phyloP scores from a whole-genome alignment of 2,113 vertebrate genomes.

The Lepus americanus region DNA sequence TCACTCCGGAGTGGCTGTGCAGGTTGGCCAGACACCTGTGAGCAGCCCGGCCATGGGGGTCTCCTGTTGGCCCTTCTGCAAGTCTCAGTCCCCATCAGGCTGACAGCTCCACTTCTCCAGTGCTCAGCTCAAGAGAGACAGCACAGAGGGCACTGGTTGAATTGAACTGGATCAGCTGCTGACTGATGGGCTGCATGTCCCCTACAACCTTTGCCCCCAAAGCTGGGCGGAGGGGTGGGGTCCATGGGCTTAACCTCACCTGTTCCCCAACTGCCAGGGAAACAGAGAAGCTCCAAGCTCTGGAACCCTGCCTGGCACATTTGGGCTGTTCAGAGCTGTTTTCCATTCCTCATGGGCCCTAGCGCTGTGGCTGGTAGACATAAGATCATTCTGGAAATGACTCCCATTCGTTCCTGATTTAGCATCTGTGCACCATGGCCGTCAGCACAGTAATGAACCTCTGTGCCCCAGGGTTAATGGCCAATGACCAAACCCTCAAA shows the following conservation, averaged over 20 bases:
- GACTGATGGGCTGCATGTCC: background rate
- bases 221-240: background rate
- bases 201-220: background rate
- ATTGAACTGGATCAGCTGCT: background rate
- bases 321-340: background rate
- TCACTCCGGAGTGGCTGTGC: background rate
- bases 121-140: background rate
- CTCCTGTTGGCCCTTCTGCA: background rate
- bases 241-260: background rate
- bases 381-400: conserved; percentile 43
- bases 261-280: background rate
- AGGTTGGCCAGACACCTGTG: background rate
- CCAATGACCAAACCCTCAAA: conserved; percentile 72
- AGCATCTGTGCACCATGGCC: conserved; percentile 5
- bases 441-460: conserved; percentile 38
- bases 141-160: background rate
- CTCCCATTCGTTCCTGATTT: conserved; percentile 60
- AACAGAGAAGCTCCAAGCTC: background rate
- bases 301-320: background rate
- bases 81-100: background rate
- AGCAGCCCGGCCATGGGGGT: background rate
- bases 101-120: background rate
- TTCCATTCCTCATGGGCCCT: background rate
- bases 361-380: background rate
- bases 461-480: conserved; percentile 56